Evolutionary conservation across 2,888 invertebrate genomes (phyloP).

Genomic region (Entomobrya multifasciata): DNA sequence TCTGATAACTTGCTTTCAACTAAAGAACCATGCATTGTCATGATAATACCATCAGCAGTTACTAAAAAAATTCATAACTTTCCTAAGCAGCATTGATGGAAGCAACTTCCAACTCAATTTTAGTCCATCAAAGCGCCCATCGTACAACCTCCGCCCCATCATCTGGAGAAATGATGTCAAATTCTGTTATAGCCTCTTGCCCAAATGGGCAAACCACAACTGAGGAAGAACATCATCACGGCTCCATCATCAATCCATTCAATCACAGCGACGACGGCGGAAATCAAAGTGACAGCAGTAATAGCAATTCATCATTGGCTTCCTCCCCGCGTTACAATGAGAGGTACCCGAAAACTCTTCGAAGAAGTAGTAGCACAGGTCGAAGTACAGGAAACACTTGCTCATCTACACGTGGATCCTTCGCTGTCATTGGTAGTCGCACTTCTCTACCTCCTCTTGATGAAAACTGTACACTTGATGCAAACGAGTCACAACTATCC

Average conservation of each 20-base stretch:
- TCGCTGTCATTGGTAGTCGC: constrained; percentile 55
- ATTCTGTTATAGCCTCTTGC: constrained; percentile 30
- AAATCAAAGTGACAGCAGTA: constrained; percentile 64
- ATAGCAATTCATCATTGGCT: constrained; percentile 65
- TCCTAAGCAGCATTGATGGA: background rate
- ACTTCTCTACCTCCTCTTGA: constrained; percentile 58
- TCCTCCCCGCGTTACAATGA: constrained; percentile 65
- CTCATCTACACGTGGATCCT: constrained; percentile 42
- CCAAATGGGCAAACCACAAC: constrained; percentile 9
- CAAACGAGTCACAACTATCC: constrained; percentile 59
- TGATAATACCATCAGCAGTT: background rate
- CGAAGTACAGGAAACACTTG: constrained; percentile 5
- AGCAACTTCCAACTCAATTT: constrained; percentile 4
- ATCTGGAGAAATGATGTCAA: constrained; percentile 45
- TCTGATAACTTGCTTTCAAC: no score
- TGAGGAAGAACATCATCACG: constrained; percentile 14
- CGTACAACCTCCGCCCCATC: constrained; percentile 19
- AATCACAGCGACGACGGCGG: constrained; percentile 55
- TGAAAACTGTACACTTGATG: constrained; percentile 56
- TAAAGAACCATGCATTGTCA: background rate
- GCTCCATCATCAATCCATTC: constrained; percentile 28
- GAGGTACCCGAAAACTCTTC: constrained; percentile 42
- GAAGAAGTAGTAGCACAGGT: constrained; percentile 31
- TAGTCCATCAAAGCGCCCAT: constrained; percentile 36
- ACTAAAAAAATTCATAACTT: background rate